These are phyloP conservation scores for Penaeus vannamei DNA, from an alignment of 1,140 invertebrate species.

Conservation along the genomic window DNA sequence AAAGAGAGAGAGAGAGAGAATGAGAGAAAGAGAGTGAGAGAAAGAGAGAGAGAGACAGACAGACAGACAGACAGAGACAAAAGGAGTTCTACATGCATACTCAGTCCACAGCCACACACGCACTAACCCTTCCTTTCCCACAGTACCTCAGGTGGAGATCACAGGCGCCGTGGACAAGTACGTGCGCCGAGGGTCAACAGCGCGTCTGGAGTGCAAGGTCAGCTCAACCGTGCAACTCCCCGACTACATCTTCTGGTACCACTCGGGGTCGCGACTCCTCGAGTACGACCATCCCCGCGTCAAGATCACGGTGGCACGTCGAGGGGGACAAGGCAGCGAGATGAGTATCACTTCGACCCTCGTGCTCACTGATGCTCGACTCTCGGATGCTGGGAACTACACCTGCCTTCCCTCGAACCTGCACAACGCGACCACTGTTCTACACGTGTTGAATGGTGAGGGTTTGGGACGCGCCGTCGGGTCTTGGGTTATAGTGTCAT, in stretches of 20 bases:
- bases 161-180: constrained; percentile 67
- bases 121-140: neutral
- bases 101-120: too few species aligned
- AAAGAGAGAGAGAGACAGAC: too few species aligned
- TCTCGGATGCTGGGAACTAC: constrained; percentile 70
- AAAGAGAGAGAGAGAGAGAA: too few species aligned
- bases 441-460: constrained; percentile 70
- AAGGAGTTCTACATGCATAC: too few species aligned
- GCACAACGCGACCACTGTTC: constrained; percentile 69
- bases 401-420: constrained; percentile 70
- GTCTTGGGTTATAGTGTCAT: too few species aligned
- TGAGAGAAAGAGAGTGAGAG: too few species aligned
- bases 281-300: constrained; percentile 68
- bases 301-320: constrained; percentile 69
- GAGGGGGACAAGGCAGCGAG: constrained; percentile 50
- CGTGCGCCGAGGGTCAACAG: constrained; percentile 69
- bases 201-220: constrained; percentile 69
- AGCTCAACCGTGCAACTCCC: constrained; percentile 69
- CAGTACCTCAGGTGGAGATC: constrained; percentile 69
- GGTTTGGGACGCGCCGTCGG: too few species aligned
- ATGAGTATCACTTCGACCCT: constrained; percentile 63
- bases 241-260: constrained; percentile 70
- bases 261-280: constrained; percentile 48
- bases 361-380: constrained; percentile 68
- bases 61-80: too few species aligned